Evolutionary conservation across 2,888 invertebrate species (phyloP), one percentile per base, ranked within the genome.

Genomic region (Phengaris alcon): DNA sequence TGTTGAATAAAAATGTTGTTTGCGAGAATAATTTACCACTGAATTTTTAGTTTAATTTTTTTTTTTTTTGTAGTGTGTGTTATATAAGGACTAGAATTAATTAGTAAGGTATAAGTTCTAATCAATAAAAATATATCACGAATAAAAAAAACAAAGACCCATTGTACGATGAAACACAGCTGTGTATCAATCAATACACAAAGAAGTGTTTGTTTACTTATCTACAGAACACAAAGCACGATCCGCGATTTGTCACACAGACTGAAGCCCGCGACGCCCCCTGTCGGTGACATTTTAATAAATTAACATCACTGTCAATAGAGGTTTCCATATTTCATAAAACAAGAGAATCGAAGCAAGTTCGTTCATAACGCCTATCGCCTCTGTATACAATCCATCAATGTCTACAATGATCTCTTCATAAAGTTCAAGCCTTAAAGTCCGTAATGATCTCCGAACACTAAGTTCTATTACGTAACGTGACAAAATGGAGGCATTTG

Each of bases 281-380:
- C 77, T 81, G 88, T 74, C 77, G 77, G 79, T 87, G 88, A 88
- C 88, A 89, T 87, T 89, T 85, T 89, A 82, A 91, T 90, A 90
- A 90, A 90, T 90, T 88, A 89, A 81, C 84, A 85, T 87, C 86
- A 84, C 81, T 86, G 88, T 89, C 90, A 88, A 88, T 90, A 83
- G 79, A 81, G 78, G 80, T 82, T 79, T 82, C 86, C 87, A 90
- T 90, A 91, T 87, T 90, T 91, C 91, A 91, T 89, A 89, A 89
- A 90, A 90, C 89, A 89, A 87, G 85, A 79, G 86, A 82, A 84
- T 88, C 83, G 70, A 74, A 68, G 54, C 52, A 46, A 72, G 73
- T 73, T 54, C 12, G 75, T 73, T 77, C 75, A 75, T 68, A 75
- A 74, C 76, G 77, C 76, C 77, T 78, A 76, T 79, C 74, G 74